Evolutionary conservation across 2,113 vertebrate genomes (phyloP).

Genomic region (Aegithalos caudatus): DNA sequence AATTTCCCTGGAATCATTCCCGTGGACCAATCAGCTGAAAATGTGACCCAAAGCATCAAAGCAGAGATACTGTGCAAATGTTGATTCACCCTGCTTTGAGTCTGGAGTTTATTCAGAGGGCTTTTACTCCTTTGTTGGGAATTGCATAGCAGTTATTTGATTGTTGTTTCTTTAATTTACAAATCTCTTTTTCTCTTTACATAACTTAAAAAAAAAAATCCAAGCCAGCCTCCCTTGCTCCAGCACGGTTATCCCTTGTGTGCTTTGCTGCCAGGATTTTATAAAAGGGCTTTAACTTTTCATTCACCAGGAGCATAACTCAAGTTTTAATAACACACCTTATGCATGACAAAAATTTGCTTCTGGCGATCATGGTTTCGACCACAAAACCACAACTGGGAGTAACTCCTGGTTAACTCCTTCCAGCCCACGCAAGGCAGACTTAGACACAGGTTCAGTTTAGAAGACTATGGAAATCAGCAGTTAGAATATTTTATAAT

Average conservation of each 20-base stretch:
- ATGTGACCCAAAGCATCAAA: neutral
- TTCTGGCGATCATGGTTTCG: slow-evolving; percentile 84
- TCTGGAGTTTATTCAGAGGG: slow-evolving; percentile 32
- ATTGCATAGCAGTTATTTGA: neutral
- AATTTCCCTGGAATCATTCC: neutral
- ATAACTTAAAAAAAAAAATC: neutral
- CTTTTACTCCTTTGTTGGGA: slow-evolving; percentile 1
- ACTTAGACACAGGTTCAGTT: neutral
- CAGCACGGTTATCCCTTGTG: slow-evolving; percentile 28
- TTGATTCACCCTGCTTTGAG: slow-evolving; percentile 44
- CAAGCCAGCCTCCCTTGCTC: neutral
- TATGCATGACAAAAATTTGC: slow-evolving; percentile 83
- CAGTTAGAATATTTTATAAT: neutral
- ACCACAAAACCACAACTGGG: slow-evolving; percentile 83
- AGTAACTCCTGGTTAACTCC: slow-evolving; percentile 78
- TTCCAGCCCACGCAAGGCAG: slow-evolving; percentile 59
- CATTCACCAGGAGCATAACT: slow-evolving; percentile 78
- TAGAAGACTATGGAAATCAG: slow-evolving; percentile 26
- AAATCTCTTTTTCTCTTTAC: slow-evolving; percentile 46
- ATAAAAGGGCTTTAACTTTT: slow-evolving; percentile 80
- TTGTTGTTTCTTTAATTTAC: slow-evolving; percentile 50
- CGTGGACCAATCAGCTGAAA: neutral
- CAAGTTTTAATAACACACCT: slow-evolving; percentile 83
- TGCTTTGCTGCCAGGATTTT: slow-evolving; percentile 63
- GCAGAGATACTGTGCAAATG: slow-evolving; percentile 10